Evolutionary conservation across 2,797 vertebrate species (phyloP), one percentile per base, ranked within the genome.

Genomic region (Sorex maritimensis): DNA sequence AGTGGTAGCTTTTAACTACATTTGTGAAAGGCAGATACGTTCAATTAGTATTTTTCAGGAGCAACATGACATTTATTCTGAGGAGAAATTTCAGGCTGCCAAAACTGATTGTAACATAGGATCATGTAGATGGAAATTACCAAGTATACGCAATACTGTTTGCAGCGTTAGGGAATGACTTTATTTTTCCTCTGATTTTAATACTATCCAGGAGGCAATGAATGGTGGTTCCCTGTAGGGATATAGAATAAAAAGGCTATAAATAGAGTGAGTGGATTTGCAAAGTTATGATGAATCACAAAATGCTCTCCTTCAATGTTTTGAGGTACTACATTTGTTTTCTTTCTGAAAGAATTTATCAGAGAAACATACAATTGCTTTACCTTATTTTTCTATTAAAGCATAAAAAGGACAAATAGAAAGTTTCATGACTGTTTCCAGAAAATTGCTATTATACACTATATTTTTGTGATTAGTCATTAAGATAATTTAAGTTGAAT

Each of bases 21-120:
- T 82, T 73, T 90, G 71, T 87, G 84, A 88, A 93, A 95, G 75
- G 38, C 82, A 95, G 84, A 86, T 93, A 84, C 24, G 87, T 95
- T 94, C 77, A 96, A 95, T 95, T 96, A 95, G 86, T 78, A 38
- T 93, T 90, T 95, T 94, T 94, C 80, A 88, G 44, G 19, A 94
- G 19, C 9, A 89, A 49, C 55, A 81, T 81, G 71, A 30, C 81
- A 44, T 55, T 95, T 95, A 93, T 88, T 90, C 30, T 75, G 30
- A 94, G 63, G 63, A 95, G 46, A 46, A 90, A 93, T 88, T 92
- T 95, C 91, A 94, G 92, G 46, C 68, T 90, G 73, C 28, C 74
- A 73, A 79, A 46, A 67, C 38, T 68, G 83, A 89, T 72, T 92
- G 82, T 52, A 82, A 3, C 49, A 49, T 10, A 86, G 19, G 12